These are phyloP conservation scores for Mya arenaria DNA, from an alignment of 1,140 invertebrate genomes.

Conservation along the genomic window DNA sequence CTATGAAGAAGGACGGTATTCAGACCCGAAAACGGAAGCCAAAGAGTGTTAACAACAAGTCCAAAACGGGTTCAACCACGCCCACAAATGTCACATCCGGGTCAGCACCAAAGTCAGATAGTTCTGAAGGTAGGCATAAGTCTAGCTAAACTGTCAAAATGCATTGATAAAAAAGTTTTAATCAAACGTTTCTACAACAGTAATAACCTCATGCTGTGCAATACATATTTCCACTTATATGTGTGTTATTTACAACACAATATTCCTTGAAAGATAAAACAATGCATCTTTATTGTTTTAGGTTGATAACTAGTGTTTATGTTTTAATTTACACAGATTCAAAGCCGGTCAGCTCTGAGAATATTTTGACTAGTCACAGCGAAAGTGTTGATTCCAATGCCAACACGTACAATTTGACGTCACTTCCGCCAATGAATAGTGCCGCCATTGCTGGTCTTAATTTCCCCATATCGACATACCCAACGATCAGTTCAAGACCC, in stretches of 20 bases:
- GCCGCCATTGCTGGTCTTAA: slow-evolving; percentile 28
- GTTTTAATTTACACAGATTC: not conserved
- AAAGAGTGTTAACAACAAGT: slow-evolving; percentile 50
- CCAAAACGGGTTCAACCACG: slow-evolving; percentile 38
- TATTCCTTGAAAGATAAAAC: too few relatives aligned
- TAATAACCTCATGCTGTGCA: too few relatives aligned
- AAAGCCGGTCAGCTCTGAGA: not conserved
- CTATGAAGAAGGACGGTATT: slow-evolving; percentile 98
- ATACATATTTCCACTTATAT: too few relatives aligned
- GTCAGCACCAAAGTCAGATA: slow-evolving; percentile 13
- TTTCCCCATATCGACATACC: not conserved
- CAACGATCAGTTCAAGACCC: slow-evolving; percentile 6
- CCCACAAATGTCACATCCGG: slow-evolving; percentile 34
- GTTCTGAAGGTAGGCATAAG: slow-evolving; percentile 43
- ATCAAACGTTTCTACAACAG: too few relatives aligned
- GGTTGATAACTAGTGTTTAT: too few relatives aligned
- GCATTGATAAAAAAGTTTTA: too few relatives aligned
- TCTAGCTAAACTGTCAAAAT: too few relatives aligned
- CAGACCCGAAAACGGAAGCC: slow-evolving; percentile 96
- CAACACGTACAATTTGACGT: slow-evolving; percentile 40
- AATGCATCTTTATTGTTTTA: too few relatives aligned
- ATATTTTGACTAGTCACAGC: not conserved
- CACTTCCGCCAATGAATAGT: slow-evolving; percentile 47
- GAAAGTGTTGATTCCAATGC: slow-evolving; percentile 18
- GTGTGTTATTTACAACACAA: too few relatives aligned